Base-by-base conservation (phyloP, 2,888 invertebrate species). In the Uropetala carovei region DNA sequence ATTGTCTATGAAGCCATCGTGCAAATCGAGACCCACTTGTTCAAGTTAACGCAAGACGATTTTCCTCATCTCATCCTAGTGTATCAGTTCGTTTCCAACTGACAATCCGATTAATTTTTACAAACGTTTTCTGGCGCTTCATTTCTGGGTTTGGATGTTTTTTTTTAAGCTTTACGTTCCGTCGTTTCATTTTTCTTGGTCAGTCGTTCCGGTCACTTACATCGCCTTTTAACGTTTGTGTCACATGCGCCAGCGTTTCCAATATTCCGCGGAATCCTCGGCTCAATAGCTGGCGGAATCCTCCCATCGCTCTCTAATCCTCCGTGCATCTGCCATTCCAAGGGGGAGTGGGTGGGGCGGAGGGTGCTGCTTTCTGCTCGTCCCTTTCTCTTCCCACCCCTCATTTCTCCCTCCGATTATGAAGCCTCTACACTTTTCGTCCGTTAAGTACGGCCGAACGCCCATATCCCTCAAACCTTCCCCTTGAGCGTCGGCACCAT, bases 361-460 rank as follows among this genome's bases (percentile, higher is more conserved):
- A n/a, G n/a, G n/a, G n/a, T n/a, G 11, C n/a, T 11, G 22, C 27
- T 75, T 75, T 75, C 27, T 75, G n/a, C 75, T 22, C 75, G 13
- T 75, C 75, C 22, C 22, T 18, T 18, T n/a, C n/a, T 43, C 43
- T 43, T 43, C 43, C 43, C 43, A 43, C 43, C 43, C 43, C 43
- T 43, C 43, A 43, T n/a, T n/a, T 27, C 22, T 27, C 75, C 27
- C 75, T 75, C 27, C 22, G 75, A 75, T 75, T 75, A 75, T 27
- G 22, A 13, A 75, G 27, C 75, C 75, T n/a, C n/a, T 22, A 27
- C 75, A 75, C 22, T 75, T 43, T 27, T 75, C 22, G 75, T 75
- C 75, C 75, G 75, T 75, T 75, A 75, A 75, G 75, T 75, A 75
- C 75, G 75, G 14, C 75, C 75, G 22, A 75, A 75, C 75, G 11